Evolutionary conservation across 2,113 vertebrate genomes (phyloP).

Genomic region (Hypocryptadius cinnamomeus): DNA sequence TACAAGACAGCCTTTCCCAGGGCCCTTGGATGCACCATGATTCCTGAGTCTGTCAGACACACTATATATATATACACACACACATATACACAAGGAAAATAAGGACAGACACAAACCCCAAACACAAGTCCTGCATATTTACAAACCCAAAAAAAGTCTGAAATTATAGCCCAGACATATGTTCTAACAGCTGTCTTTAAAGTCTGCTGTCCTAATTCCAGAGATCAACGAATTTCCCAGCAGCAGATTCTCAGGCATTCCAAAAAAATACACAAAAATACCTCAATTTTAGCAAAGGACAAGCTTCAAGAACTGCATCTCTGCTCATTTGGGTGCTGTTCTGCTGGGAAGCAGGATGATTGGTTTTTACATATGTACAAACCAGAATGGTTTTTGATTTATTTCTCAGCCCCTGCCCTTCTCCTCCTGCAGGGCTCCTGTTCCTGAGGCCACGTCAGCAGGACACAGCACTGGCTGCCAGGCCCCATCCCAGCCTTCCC

Average conservation of each 20-base stretch:
- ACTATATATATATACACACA: fast-evolving
- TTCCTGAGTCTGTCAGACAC: not conserved
- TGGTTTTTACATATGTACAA: not conserved
- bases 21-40: not conserved
- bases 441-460: conserved; percentile 74
- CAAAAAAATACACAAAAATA: not conserved
- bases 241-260: not conserved
- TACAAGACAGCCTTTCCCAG: not conserved
- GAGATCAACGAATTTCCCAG: not conserved
- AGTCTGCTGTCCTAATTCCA: not conserved
- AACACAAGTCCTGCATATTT: not conserved
- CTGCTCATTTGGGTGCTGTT: not conserved
- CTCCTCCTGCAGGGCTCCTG: not conserved
- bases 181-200: not conserved
- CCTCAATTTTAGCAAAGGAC: not conserved
- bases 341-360: not conserved
- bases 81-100: not conserved
- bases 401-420: conserved; percentile 17
- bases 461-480: conserved; percentile 67
- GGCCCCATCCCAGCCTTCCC: conserved; percentile 55
- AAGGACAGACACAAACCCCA: not conserved
- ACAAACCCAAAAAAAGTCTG: not conserved
- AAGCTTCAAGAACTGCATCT: not conserved
- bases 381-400: not conserved
- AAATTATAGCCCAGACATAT: not conserved